Conservation (phyloP, 2,888 invertebrate genomes). For the Morinoia aosen region DNA sequence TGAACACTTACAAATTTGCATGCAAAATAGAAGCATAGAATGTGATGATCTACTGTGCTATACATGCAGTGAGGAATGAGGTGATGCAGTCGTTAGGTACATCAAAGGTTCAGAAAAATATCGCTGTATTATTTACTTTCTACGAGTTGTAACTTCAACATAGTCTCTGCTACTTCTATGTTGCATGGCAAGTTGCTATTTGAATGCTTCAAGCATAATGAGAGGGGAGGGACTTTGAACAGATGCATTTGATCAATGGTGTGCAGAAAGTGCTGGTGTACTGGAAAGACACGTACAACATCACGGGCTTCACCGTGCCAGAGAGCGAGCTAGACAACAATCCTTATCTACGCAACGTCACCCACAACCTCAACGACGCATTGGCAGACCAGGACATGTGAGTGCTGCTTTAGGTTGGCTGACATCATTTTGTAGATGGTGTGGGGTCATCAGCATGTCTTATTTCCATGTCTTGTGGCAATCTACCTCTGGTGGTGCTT, state of each 20-base stretch:
- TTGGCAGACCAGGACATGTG: slow-evolving; percentile 40
- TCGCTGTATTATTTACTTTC: neutral
- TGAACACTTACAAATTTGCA: too few species aligned
- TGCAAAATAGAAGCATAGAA: too few species aligned
- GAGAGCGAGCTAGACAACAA: slow-evolving; percentile 19
- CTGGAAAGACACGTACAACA: slow-evolving; percentile 47
- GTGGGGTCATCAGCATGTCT: neutral
- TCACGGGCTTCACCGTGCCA: slow-evolving; percentile 29
- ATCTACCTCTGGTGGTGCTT: neutral
- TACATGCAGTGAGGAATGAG: too few species aligned
- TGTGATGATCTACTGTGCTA: too few species aligned
- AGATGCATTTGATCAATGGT: neutral
- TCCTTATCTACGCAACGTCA: slow-evolving; percentile 33
- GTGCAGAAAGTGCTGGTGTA: slow-evolving; percentile 45
- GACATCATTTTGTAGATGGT: neutral
- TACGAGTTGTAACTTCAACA: neutral
- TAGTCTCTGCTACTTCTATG: too few species aligned
- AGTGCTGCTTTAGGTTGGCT: neutral
- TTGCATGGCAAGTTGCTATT: neutral
- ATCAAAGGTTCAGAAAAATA: neutral
- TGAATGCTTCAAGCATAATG: neutral
- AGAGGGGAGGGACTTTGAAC: neutral
- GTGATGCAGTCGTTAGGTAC: too few species aligned
- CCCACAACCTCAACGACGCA: slow-evolving; percentile 16
- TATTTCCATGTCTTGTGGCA: neutral